Evolutionary conservation across 2,888 invertebrate species (phyloP).

Genomic region (Dimorphilus gyrociliatus): DNA sequence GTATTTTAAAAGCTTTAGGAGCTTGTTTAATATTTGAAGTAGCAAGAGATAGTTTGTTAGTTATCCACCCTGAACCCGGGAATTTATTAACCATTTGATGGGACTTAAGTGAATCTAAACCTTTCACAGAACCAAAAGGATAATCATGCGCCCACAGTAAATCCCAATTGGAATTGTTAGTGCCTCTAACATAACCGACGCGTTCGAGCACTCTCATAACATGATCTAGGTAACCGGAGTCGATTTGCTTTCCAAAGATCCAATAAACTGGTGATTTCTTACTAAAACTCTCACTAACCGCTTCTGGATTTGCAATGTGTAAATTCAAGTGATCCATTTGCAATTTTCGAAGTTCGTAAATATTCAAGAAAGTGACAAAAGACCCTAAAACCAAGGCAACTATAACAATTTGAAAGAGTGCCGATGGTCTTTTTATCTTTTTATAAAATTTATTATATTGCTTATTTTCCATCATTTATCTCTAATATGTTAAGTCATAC

Average conservation of each 20-base stretch:
- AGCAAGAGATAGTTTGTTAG: slow-evolving; percentile 76
- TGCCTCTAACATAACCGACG: slow-evolving; percentile 48
- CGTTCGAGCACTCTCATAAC: slow-evolving; percentile 59
- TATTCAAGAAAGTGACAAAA: slow-evolving; percentile 21
- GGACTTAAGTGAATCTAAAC: slow-evolving; percentile 47
- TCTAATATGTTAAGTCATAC: too few species aligned
- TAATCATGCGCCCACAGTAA: slow-evolving; percentile 87
- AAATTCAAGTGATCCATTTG: slow-evolving; percentile 17
- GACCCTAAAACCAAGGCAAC: slow-evolving; percentile 19
- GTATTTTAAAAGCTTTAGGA: slow-evolving; percentile 72
- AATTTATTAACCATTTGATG: slow-evolving; percentile 72
- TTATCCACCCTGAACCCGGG: slow-evolving; percentile 79
- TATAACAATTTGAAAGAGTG: slow-evolving; percentile 14
- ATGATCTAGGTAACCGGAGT: slow-evolving; percentile 56
- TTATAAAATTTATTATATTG: too few species aligned
- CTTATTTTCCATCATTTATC: too few species aligned
- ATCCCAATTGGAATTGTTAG: slow-evolving; percentile 49
- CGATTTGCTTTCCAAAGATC: slow-evolving; percentile 20
- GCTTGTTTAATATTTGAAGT: slow-evolving; percentile 60
- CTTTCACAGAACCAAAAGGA: slow-evolving; percentile 51
- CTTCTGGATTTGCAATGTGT: slow-evolving; percentile 11
- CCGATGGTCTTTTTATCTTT: too few species aligned
- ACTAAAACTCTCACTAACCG: slow-evolving; percentile 5
- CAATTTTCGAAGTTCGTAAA: slow-evolving; percentile 26
- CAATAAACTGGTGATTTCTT: slow-evolving; percentile 15